A percentile compares a stretch with the other conserved stretches of the same genome.
Evolutionary conservation across 1,140 invertebrate species (phyloP).

Genomic region (Pteromalus puparum): DNA sequence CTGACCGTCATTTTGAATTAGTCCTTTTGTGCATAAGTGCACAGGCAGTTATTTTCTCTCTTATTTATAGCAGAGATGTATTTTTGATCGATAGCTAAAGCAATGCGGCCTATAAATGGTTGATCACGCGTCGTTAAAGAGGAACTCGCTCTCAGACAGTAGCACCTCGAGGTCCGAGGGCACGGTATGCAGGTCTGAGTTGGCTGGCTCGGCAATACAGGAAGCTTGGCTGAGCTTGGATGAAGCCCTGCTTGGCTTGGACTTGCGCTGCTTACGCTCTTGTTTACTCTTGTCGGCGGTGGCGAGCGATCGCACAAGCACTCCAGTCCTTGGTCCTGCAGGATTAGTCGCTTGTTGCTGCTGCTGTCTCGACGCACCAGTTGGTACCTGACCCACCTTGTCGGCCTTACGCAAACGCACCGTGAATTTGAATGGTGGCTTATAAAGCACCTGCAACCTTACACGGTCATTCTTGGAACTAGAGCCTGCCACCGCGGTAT

Average conservation of each 20-base stretch:
- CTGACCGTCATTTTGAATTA: neutral
- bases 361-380: constrained; percentile 34
- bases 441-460: constrained; percentile 88
- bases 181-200: constrained; percentile 79
- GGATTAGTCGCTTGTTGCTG: constrained; percentile 49
- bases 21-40: constrained; percentile 19
- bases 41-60: constrained; percentile 30
- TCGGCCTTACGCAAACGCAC: constrained; percentile 84
- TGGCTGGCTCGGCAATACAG: constrained; percentile 67
- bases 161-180: constrained; percentile 80
- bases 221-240: constrained; percentile 54
- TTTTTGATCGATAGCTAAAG: constrained; percentile 38
- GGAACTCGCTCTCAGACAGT: constrained; percentile 79
- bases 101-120: neutral
- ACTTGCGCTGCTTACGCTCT: constrained; percentile 33
- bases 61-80: constrained; percentile 35
- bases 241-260: constrained; percentile 40
- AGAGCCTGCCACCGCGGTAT: constrained; percentile 58
- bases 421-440: constrained; percentile 90
- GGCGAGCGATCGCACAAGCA: constrained; percentile 70
- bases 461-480: constrained; percentile 78
- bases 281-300: constrained; percentile 22
- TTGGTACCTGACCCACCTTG: constrained; percentile 69
- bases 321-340: constrained; percentile 70
- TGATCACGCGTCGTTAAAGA: constrained; percentile 77